Evolutionary conservation across 2,797 vertebrate species (phyloP).

Genomic region (Enoplosus armatus): DNA sequence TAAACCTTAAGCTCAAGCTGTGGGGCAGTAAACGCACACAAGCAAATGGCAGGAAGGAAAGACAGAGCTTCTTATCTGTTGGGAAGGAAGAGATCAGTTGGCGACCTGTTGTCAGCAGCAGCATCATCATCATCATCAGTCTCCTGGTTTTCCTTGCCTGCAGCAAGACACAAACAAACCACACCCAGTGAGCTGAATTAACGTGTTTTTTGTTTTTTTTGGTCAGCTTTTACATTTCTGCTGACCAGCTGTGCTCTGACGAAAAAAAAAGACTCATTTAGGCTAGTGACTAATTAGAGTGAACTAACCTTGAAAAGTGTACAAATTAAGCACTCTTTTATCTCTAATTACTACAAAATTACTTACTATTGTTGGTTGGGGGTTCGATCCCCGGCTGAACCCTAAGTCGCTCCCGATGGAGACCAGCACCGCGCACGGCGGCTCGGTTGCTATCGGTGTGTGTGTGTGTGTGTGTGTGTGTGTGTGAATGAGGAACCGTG

Average conservation of each 20-base stretch:
- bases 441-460: too few relatives aligned
- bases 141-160: slow-evolving; percentile 17
- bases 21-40: neutral
- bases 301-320: neutral
- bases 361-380: too few relatives aligned
- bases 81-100: slow-evolving; percentile 59
- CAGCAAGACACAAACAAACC: slow-evolving; percentile 9
- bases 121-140: slow-evolving; percentile 29
- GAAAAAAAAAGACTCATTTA: neutral
- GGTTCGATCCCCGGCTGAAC: too few relatives aligned
- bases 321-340: neutral
- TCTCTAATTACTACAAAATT: neutral
- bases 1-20: neutral
- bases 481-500: too few relatives aligned
- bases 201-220: too few relatives aligned
- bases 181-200: neutral
- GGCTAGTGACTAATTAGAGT: neutral
- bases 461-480: too few relatives aligned
- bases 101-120: neutral
- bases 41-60: slow-evolving; percentile 40
- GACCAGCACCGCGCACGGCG: too few relatives aligned
- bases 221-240: too few relatives aligned
- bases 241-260: neutral
- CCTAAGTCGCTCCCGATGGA: too few relatives aligned
- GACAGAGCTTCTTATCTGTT: slow-evolving; percentile 44